A percentile compares a stretch with the other conserved stretches of the same genome.
These are phyloP conservation scores for Branchipolynoe longqiensis DNA, from an alignment of 2,888 invertebrate species.

Conservation along the genomic window DNA sequence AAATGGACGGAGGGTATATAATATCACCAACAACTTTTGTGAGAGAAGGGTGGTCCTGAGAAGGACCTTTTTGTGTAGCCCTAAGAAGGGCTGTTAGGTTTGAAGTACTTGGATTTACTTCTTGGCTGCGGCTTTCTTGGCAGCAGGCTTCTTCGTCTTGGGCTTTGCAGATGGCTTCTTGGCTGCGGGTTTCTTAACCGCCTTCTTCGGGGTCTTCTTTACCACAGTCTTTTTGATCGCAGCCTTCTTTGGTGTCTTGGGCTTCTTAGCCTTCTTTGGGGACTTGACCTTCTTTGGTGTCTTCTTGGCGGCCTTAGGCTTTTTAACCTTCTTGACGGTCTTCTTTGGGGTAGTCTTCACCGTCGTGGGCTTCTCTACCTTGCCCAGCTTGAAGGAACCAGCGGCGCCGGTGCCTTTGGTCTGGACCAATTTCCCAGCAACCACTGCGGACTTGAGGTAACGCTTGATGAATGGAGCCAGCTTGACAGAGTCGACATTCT, in stretches of 20 bases:
- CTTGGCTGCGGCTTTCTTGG: conserved; percentile 31
- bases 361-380: conserved; percentile 55
- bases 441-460: conserved; percentile 85
- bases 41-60: conserved; percentile 29
- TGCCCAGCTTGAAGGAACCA: conserved; percentile 74
- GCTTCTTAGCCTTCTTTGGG: conserved; percentile 27
- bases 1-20: too few relatives aligned
- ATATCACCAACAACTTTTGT: conserved; percentile 1
- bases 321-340: conserved; percentile 52
- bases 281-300: conserved; percentile 36
- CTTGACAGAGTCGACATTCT: conserved; percentile 85
- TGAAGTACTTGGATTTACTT: neutral
- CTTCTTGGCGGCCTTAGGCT: conserved; percentile 50
- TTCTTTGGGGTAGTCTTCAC: conserved; percentile 55
- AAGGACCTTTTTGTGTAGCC: conserved; percentile 43
- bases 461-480: conserved; percentile 85
- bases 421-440: conserved; percentile 78
- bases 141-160: too few relatives aligned
- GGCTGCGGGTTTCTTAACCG: neutral
- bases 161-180: neutral
- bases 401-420: conserved; percentile 76
- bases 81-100: conserved; percentile 45
- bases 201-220: neutral
- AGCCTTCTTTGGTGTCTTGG: conserved; percentile 34
- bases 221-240: conserved; percentile 23